Conservation (phyloP, 2,888 invertebrate genomes). For the Escarpia spicata region DNA sequence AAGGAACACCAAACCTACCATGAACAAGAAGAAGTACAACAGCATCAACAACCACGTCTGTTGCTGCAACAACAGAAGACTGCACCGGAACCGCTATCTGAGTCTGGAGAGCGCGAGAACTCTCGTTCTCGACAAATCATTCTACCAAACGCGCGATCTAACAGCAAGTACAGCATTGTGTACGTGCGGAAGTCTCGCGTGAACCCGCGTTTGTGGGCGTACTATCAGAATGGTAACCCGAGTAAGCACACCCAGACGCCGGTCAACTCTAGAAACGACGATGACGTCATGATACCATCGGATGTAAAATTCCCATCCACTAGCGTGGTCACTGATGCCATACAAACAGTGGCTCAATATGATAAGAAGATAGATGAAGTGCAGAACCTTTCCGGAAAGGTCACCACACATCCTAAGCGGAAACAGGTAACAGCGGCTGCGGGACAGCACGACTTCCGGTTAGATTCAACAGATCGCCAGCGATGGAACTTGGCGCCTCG, state of each 20-base stretch:
- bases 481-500: conserved; percentile 6
- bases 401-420: not conserved
- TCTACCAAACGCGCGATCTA: not conserved
- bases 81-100: not conserved
- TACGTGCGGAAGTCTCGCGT: not conserved
- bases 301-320: not conserved
- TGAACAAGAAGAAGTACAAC: not conserved
- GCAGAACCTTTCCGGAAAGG: not conserved
- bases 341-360: not conserved
- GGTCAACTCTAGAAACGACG: not conserved
- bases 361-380: not conserved
- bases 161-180: not conserved
- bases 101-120: not conserved
- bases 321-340: not conserved
- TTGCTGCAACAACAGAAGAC: not conserved
- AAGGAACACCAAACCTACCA: not conserved
- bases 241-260: not conserved
- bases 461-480: not conserved
- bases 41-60: not conserved
- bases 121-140: not conserved
- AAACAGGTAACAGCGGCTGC: not conserved
- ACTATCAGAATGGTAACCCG: not conserved
- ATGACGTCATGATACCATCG: not conserved
- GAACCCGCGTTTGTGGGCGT: conserved; percentile 1
- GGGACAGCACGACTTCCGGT: not conserved